Conservation (phyloP, 2,888 invertebrate species). For the Ernsta delagoae region DNA sequence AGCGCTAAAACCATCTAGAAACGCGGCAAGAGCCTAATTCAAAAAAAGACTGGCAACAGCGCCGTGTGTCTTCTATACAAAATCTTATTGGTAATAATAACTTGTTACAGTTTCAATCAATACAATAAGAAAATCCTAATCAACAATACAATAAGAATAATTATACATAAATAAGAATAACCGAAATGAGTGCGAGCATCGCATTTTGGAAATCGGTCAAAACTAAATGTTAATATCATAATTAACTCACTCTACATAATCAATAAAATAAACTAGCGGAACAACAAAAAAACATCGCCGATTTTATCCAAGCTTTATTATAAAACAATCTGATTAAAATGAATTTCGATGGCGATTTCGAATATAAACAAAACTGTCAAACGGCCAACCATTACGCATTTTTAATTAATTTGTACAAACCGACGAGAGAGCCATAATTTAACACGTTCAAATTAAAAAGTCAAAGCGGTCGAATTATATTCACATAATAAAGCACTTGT, state of each 20-base stretch:
- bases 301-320: background rate
- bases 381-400: conserved; percentile 18
- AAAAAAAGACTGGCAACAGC: no score
- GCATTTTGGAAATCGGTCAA: no score
- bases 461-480: conserved; percentile 25
- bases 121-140: no score
- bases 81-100: no score
- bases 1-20: no score
- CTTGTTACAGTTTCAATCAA: no score
- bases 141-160: no score
- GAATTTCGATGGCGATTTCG: conserved; percentile 17
- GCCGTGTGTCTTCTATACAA: no score
- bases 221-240: background rate
- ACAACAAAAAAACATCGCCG: conserved; percentile 8
- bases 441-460: conserved; percentile 36
- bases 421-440: conserved; percentile 35
- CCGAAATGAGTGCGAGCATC: no score
- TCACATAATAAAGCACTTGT: conserved; percentile 31
- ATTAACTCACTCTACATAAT: background rate
- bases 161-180: no score
- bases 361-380: conserved; percentile 30
- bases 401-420: conserved; percentile 36
- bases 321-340: conserved; percentile 22
- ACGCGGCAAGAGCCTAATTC: no score
- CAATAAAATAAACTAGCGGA: background rate